Conservation (phyloP, 2,797 vertebrate genomes). For the Hemitrygon akajei region DNA sequence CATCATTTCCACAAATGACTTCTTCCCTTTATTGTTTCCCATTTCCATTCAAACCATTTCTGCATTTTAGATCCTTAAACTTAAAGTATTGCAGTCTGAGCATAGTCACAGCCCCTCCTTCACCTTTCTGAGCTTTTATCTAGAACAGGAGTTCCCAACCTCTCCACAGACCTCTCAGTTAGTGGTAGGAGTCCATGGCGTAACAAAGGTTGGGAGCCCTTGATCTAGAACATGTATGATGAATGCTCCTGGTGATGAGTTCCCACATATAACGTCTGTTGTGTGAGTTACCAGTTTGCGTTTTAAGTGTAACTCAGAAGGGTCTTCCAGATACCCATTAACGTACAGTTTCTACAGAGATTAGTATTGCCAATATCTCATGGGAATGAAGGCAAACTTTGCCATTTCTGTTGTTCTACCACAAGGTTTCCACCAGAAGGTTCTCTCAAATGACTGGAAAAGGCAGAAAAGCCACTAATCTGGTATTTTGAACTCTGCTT, state of each 20-base stretch:
- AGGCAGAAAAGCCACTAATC: background rate
- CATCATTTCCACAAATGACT: too few relatives aligned
- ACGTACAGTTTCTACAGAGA: background rate
- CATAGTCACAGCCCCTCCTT: too few relatives aligned
- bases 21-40: too few relatives aligned
- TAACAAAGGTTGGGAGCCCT: too few relatives aligned
- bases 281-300: background rate
- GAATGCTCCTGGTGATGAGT: background rate
- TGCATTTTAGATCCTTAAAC: too few relatives aligned
- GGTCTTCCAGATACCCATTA: background rate
- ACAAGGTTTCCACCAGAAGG: background rate
- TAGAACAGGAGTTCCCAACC: background rate
- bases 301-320: background rate
- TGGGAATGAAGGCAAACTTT: background rate
- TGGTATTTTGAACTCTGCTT: background rate
- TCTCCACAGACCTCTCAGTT: too few relatives aligned
- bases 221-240: background rate
- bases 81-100: too few relatives aligned
- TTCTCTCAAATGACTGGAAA: background rate
- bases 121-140: background rate
- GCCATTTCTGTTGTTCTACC: background rate
- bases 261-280: background rate
- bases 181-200: too few relatives aligned
- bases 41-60: too few relatives aligned
- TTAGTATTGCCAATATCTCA: background rate